phyloP scores from a whole-genome alignment of 2,888 invertebrate species.

The Notocelia uddmanniana region DNA sequence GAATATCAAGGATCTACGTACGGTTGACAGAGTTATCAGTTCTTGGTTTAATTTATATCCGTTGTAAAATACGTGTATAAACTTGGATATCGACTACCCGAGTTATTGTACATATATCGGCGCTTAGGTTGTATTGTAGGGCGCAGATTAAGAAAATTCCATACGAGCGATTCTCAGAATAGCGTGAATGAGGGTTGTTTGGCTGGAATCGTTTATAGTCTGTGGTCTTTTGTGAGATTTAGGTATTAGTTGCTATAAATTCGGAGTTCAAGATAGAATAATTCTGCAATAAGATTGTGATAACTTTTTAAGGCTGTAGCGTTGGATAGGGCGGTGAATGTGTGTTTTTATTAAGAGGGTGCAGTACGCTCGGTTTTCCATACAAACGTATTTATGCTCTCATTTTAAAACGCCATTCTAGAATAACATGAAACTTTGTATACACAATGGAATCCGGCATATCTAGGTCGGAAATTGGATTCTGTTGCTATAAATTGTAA shows the following conservation, averaged over 20 bases:
- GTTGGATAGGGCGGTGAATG: neutral
- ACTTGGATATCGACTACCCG: slow-evolving; percentile 55
- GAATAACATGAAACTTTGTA: no score
- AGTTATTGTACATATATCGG: slow-evolving; percentile 50
- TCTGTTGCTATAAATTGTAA: no score
- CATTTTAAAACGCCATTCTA: no score
- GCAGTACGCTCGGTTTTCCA: no score
- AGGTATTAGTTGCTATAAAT: slow-evolving; percentile 41
- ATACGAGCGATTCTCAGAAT: neutral
- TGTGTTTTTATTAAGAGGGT: neutral
- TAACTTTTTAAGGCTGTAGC: slow-evolving; percentile 37
- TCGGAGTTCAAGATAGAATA: slow-evolving; percentile 49
- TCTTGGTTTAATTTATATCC: slow-evolving; percentile 57
- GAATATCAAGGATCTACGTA: slow-evolving; percentile 45
- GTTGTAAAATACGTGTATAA: slow-evolving; percentile 59
- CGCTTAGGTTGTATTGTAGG: slow-evolving; percentile 49
- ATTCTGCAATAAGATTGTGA: slow-evolving; percentile 50
- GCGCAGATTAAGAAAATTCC: slow-evolving; percentile 20
- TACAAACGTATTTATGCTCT: no score
- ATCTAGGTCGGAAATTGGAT: no score
- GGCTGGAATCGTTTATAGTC: neutral
- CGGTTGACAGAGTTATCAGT: slow-evolving; percentile 51
- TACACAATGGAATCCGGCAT: no score
- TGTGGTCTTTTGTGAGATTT: slow-evolving; percentile 34
- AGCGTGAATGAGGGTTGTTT: neutral